phyloP scores from a whole-genome alignment of 2,797 vertebrate species.

The Sandelia bainsii region DNA sequence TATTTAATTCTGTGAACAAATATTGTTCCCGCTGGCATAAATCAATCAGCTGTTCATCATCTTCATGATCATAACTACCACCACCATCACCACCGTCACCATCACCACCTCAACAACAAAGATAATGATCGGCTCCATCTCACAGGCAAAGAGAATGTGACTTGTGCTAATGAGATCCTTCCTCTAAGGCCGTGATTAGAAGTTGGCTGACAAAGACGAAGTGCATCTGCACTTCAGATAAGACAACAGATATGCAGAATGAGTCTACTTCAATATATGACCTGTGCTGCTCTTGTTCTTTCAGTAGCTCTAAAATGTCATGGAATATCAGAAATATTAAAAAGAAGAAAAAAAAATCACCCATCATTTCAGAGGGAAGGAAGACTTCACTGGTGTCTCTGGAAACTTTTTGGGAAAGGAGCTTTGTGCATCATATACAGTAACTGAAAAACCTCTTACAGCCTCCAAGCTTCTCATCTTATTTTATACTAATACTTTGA shows the following conservation, averaged over 20 bases:
- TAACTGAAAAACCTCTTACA: neutral
- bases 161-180: conserved; percentile 67
- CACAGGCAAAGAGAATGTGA: conserved; percentile 53
- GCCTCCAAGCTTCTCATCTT: neutral
- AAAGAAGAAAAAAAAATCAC: conserved; percentile 10
- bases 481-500: conserved; percentile 10
- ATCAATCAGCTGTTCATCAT: conserved; percentile 79
- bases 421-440: conserved; percentile 20
- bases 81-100: conserved; percentile 34
- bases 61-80: conserved; percentile 55
- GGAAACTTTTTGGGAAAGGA: conserved; percentile 25
- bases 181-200: conserved; percentile 64
- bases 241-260: conserved; percentile 51
- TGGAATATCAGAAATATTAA: conserved; percentile 30
- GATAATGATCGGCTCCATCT: conserved; percentile 66
- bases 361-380: conserved; percentile 15
- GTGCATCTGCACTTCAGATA: conserved; percentile 50
- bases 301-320: conserved; percentile 28
- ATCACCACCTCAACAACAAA: conserved; percentile 48
- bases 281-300: conserved; percentile 33
- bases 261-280: conserved; percentile 39
- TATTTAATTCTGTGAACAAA: conserved; percentile 76
- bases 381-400: conserved; percentile 1
- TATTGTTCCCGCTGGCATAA: conserved; percentile 71
- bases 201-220: conserved; percentile 60